Percentiles rank a stretch among this genome's conserved stretches.
Evolutionary conservation across 37 sponge, comb jelly and placozoan species (phyloP).

Genomic region (Spongilla lacustris): DNA sequence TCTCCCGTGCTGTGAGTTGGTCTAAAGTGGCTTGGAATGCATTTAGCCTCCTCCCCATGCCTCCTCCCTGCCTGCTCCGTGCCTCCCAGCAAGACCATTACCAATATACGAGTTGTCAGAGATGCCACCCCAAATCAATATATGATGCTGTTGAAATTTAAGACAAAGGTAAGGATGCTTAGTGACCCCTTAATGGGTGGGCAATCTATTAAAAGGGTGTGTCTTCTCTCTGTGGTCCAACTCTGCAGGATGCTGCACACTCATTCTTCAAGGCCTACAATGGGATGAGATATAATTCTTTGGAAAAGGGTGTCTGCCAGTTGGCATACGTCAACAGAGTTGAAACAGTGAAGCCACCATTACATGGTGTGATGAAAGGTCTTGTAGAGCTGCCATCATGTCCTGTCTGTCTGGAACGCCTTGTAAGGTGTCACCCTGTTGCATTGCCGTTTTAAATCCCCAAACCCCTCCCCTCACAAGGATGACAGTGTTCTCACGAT

Average conservation of each 20-base stretch:
- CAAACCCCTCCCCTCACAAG: constrained; percentile 18
- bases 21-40: background rate
- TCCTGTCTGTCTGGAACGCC: constrained; percentile 93
- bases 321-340: constrained; percentile 64
- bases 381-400: constrained; percentile 91
- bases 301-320: constrained; percentile 76
- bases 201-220: too few species aligned
- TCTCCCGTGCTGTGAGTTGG: constrained; percentile 71
- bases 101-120: constrained; percentile 76
- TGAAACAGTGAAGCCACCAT: constrained; percentile 39
- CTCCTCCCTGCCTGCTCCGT: too few species aligned
- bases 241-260: constrained; percentile 27
- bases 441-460: background rate
- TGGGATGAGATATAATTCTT: constrained; percentile 66
- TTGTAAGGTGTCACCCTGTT: constrained; percentile 50
- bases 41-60: background rate
- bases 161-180: constrained; percentile 46
- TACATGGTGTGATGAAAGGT: constrained; percentile 10
- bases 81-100: constrained; percentile 59
- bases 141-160: constrained; percentile 84
- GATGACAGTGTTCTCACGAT: constrained; percentile 95
- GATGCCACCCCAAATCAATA: constrained; percentile 92
- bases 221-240: background rate
- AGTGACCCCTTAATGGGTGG: too few species aligned
- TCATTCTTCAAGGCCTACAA: constrained; percentile 70